Evolutionary conservation across 2,113 vertebrate genomes (phyloP), one percentile per base, ranked within the genome.

Genomic region (Natator depressus): DNA sequence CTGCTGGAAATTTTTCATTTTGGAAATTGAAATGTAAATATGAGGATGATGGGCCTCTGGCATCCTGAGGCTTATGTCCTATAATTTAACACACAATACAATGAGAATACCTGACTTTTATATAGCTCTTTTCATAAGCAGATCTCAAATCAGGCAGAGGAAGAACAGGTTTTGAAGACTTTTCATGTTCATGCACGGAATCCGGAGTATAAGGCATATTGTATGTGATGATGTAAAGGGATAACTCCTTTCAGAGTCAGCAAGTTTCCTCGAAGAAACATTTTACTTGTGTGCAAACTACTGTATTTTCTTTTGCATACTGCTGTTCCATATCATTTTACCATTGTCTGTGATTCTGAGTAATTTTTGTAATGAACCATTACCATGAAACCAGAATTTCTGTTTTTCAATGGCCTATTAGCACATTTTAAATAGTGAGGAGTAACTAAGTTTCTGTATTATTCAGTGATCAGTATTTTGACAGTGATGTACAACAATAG

Each of bases 401-500:
- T 82, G 27, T 2, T 87, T 95, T 85, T 65, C 10, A 11, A 17
- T 65, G 17, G 35, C 31, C 54, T 55, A 17, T 7, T 84, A 79
- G 55, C 94, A 38, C 83, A 55, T 49, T 83, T 90, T 92, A 83
- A 85, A 62, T 87, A 94, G 19, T 79, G 81, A 91, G 14, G 92
- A 79, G 29, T 92, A 95, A 93, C 95, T 91, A 93, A 25, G 3
- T 84, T 93, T 91, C n/a, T 84, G 16, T 82, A 3, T 85, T 97
- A 85, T 24, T 91, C 76, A 85, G 47, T 82, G 35, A 81, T 93
- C 69, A 0, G 17, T 82, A 89, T 82, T 76, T 85, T 89, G 80
- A 87, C 80, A 85, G 72, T 87, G 54, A 94, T 93, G 17, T n/a
- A 91, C 88, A n/a, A 51, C 29, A 78, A 19, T 42, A 82, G 35